phyloP scores from a whole-genome alignment of 2,888 invertebrate species.

The Synergus umbraculus region DNA sequence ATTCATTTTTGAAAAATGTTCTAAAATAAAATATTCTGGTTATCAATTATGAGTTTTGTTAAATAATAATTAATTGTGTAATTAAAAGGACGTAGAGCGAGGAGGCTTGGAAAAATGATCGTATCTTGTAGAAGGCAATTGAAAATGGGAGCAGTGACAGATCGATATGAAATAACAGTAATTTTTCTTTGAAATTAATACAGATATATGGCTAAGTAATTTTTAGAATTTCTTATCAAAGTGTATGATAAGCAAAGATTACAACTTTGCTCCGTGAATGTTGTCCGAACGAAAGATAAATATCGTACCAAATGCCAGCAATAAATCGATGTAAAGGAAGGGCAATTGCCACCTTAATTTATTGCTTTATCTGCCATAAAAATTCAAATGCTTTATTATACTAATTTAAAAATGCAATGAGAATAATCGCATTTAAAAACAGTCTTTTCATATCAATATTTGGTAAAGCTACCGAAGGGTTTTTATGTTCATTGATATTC shows the following conservation, averaged over 20 bases:
- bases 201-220: conserved; percentile 33
- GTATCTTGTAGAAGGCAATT: conserved; percentile 14
- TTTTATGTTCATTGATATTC: too few species aligned
- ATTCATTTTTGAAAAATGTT: too few species aligned
- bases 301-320: conserved; percentile 33
- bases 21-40: too few species aligned
- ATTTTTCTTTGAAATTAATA: conserved; percentile 36
- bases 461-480: too few species aligned
- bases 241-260: conserved; percentile 26
- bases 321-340: conserved; percentile 29
- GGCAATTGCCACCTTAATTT: conserved; percentile 18
- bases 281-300: conserved; percentile 28
- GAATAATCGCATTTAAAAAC: too few species aligned
- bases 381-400: too few species aligned
- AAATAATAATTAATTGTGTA: neutral
- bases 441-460: too few species aligned
- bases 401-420: too few species aligned
- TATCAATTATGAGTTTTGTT: neutral
- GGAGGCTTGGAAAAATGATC: neutral
- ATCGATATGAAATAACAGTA: conserved; percentile 34
- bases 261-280: conserved; percentile 16
- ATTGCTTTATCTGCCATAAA: neutral
- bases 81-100: neutral
- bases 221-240: conserved; percentile 34
- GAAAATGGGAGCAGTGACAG: conserved; percentile 24